These are phyloP conservation scores for Tetragnatha versicolor DNA, from an alignment of 1,140 invertebrate genomes.

Conservation along the genomic window DNA sequence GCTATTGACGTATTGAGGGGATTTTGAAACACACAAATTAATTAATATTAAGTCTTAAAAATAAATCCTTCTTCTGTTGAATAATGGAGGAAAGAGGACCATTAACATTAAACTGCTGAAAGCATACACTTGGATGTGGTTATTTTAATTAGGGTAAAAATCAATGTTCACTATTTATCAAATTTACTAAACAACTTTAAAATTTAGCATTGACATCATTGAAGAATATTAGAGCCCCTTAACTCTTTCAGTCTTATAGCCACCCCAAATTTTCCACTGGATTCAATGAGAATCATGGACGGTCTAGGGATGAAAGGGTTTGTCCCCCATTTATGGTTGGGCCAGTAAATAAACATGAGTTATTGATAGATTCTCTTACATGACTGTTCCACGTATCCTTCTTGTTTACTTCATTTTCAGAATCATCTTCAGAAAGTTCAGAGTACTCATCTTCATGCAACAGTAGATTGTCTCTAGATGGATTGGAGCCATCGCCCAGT, in stretches of 20 bases:
- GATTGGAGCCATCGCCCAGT: slow-evolving; percentile 64
- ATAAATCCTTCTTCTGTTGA: no score
- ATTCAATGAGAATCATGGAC: not conserved
- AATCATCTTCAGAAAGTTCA: slow-evolving; percentile 55
- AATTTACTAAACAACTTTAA: not conserved
- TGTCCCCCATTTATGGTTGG: not conserved
- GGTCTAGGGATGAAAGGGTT: not conserved
- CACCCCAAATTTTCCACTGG: not conserved
- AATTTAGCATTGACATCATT: not conserved
- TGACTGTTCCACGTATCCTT: slow-evolving; percentile 55
- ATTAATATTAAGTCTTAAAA: no score
- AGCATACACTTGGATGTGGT: no score
- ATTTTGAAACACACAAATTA: no score
- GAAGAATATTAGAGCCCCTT: not conserved
- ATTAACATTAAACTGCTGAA: no score
- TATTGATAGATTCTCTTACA: no score
- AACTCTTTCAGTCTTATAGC: no score
- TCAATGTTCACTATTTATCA: no score
- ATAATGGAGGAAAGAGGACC: no score
- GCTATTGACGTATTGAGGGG: no score
- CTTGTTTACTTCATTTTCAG: slow-evolving; percentile 54
- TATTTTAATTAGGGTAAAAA: no score
- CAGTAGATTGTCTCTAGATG: slow-evolving; percentile 63
- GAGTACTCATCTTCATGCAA: slow-evolving; percentile 68
- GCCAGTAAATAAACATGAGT: not conserved